Conservation (phyloP, 1,140 invertebrate genomes). For the Calephelis nemesis region DNA sequence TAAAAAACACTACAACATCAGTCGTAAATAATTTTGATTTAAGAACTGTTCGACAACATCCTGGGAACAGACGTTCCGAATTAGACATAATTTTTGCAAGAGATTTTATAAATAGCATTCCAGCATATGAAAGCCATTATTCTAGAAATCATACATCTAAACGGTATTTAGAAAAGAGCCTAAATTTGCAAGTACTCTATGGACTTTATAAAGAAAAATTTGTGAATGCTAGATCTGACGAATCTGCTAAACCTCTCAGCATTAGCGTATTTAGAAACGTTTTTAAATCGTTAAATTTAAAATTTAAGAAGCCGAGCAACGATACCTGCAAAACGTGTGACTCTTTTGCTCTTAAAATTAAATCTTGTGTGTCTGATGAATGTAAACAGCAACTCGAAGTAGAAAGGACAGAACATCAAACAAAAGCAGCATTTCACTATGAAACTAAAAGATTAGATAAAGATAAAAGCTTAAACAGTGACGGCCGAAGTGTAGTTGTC, state of each 20-base stretch:
- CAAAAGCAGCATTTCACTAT: conserved; percentile 6
- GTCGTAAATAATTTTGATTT: conserved; percentile 6
- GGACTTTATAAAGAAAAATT: conserved; percentile 6
- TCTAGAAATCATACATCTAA: conserved; percentile 6
- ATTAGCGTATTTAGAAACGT: conserved; percentile 6
- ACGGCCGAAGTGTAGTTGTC: conserved; percentile 5
- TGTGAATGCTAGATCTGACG: conserved; percentile 5
- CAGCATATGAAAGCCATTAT: conserved; percentile 6
- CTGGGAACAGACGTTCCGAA: conserved; percentile 5
- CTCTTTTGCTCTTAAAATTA: conserved; percentile 6
- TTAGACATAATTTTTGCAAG: conserved; percentile 6
- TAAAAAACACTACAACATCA: conserved; percentile 6
- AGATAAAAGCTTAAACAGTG: conserved; percentile 6
- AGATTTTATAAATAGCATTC: conserved; percentile 6
- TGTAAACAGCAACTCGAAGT: conserved; percentile 3
- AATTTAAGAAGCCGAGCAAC: conserved; percentile 5
- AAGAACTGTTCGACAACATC: conserved; percentile 5
- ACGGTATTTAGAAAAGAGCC: conserved; percentile 5
- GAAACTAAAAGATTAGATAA: conserved; percentile 6
- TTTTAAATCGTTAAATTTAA: conserved; percentile 7
- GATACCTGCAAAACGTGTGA: conserved; percentile 5
- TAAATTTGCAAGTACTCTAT: conserved; percentile 6
- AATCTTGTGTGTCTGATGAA: conserved; percentile 6
- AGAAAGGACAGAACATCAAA: conserved; percentile 6
- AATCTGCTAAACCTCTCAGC: conserved; percentile 5